Conservation (phyloP, 1,140 invertebrate species). For the Ostrea denselamellosa region DNA sequence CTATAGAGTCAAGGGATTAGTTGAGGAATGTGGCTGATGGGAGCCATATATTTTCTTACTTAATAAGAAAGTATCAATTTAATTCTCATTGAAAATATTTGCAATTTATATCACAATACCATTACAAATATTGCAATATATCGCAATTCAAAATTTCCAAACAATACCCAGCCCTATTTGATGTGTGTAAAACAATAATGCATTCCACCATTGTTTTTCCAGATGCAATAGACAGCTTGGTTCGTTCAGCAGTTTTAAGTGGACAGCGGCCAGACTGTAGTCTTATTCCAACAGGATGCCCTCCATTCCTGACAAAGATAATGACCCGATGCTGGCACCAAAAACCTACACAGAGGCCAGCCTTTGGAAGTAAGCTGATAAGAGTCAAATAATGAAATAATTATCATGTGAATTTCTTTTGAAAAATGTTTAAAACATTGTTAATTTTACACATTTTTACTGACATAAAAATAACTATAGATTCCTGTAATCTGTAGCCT, state of each 20-base stretch:
- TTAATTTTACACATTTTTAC: background rate
- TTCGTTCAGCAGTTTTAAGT: slow-evolving; percentile 57
- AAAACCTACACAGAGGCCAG: slow-evolving; percentile 58
- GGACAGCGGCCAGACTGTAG: slow-evolving; percentile 64
- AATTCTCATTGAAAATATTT: too few species aligned
- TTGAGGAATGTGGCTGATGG: too few species aligned
- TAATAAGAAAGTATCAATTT: too few species aligned
- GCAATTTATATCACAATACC: too few species aligned
- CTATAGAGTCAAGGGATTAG: too few species aligned
- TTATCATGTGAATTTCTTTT: background rate
- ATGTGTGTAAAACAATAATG: too few species aligned
- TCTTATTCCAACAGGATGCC: slow-evolving; percentile 49
- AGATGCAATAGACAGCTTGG: slow-evolving; percentile 54
- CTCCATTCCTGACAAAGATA: slow-evolving; percentile 53
- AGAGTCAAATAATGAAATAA: background rate
- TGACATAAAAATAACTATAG: background rate
- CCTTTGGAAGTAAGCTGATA: slow-evolving; percentile 57
- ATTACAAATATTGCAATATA: too few species aligned
- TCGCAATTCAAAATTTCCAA: too few species aligned
- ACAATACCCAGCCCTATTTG: too few species aligned
- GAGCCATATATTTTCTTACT: too few species aligned
- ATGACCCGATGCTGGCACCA: slow-evolving; percentile 66
- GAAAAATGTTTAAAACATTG: too few species aligned
- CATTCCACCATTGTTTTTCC: slow-evolving; percentile 27
- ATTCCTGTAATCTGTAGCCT: slow-evolving; percentile 39